These are phyloP conservation scores for Ochropleura leucogaster DNA, from an alignment of 2,888 invertebrate genomes.

Conservation along the genomic window DNA sequence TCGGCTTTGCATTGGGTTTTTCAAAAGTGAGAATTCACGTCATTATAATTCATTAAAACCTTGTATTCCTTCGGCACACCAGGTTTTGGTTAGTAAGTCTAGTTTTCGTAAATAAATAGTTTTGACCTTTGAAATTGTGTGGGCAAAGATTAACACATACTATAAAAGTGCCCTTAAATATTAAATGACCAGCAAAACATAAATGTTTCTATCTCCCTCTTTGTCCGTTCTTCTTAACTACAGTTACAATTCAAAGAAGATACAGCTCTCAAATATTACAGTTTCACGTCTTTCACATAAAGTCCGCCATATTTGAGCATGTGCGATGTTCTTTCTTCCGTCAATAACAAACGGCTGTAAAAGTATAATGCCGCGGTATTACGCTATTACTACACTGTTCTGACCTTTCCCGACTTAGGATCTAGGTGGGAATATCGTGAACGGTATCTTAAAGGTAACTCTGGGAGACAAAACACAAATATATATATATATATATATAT, in stretches of 20 bases:
- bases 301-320: slow-evolving; percentile 36
- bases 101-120: no score
- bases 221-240: neutral
- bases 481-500: no score
- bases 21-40: neutral
- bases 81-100: no score
- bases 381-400: slow-evolving; percentile 33
- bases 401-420: slow-evolving; percentile 42
- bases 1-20: neutral
- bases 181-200: neutral
- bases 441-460: slow-evolving; percentile 13
- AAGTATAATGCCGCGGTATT: slow-evolving; percentile 40
- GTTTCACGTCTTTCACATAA: slow-evolving; percentile 25
- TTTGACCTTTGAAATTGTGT: no score
- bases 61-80: neutral
- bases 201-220: neutral
- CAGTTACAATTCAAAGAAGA: neutral
- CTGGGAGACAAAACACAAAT: neutral
- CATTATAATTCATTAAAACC: neutral
- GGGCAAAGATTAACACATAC: no score
- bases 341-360: slow-evolving; percentile 37
- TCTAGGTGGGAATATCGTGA: slow-evolving; percentile 29
- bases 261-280: neutral
- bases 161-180: no score
- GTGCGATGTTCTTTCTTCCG: slow-evolving; percentile 18